phyloP scores from a whole-genome alignment of 2,113 vertebrate species.

The Pangasianodon hypophthalmus region DNA sequence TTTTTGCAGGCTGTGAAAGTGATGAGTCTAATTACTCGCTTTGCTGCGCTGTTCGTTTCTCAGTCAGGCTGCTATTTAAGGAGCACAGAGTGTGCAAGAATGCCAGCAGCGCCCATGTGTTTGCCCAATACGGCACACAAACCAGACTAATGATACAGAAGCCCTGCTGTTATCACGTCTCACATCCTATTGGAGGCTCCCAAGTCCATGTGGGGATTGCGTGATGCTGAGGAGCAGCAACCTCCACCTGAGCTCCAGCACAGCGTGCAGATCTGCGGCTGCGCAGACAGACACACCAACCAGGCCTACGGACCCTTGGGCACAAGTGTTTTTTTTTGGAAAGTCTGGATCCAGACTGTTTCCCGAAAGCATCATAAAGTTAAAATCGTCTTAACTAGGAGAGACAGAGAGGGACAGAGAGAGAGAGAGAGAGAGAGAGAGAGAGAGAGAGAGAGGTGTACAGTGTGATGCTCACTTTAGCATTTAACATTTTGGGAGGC shows the following conservation, averaged over 20 bases:
- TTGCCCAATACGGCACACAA: slow-evolving; percentile 28
- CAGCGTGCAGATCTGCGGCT: slow-evolving; percentile 64
- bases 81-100: not conserved
- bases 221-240: slow-evolving; percentile 47
- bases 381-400: not conserved
- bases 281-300: slow-evolving; percentile 26
- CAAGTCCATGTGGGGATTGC: slow-evolving; percentile 35
- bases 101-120: slow-evolving; percentile 18
- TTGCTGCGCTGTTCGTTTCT: slow-evolving; percentile 46
- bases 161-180: slow-evolving; percentile 1
- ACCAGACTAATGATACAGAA: not conserved
- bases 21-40: slow-evolving; percentile 57
- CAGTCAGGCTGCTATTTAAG: slow-evolving; percentile 29
- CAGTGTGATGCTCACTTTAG: not conserved
- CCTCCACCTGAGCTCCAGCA: slow-evolving; percentile 72
- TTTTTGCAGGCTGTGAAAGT: not conserved
- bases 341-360: not conserved
- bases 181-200: not conserved
- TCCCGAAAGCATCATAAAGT: not conserved
- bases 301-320: not conserved
- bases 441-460: not conserved
- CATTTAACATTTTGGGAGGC: not conserved
- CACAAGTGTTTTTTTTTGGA: not conserved
- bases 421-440: not conserved
- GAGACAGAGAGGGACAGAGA: not conserved